These are phyloP conservation scores for Lemur catta DNA, from an alignment of 2,797 vertebrate species.

Conservation along the genomic window DNA sequence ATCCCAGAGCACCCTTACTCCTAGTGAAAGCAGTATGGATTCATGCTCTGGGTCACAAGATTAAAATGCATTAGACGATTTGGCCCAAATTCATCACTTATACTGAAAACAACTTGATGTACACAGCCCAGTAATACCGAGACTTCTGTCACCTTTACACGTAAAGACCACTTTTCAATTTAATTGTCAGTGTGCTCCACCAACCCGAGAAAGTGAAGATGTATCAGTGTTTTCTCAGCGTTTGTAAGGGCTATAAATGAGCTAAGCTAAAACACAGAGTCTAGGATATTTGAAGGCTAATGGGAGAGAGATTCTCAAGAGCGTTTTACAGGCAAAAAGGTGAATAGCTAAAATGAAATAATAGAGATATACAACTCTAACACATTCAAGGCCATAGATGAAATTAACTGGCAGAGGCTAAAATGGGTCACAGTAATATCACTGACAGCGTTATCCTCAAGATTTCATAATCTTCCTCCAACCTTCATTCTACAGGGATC, in stretches of 20 bases:
- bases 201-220: neutral
- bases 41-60: neutral
- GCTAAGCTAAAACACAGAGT: neutral
- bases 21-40: neutral
- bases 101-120: neutral
- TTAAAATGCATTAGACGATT: neutral
- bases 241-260: neutral
- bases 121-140: neutral
- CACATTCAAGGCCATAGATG: neutral
- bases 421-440: neutral
- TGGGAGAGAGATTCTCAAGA: neutral
- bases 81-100: neutral
- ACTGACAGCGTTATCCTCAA: neutral
- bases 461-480: neutral
- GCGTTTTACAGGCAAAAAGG: neutral
- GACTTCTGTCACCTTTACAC: neutral
- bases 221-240: neutral
- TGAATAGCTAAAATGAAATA: slow-evolving; percentile 5
- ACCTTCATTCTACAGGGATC: neutral
- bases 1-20: neutral
- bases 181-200: neutral
- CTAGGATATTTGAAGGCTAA: slow-evolving; percentile 22
- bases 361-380: neutral
- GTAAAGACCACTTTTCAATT: neutral
- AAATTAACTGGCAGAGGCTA: neutral